Percentiles rank a stretch among this genome's conserved stretches.
Evolutionary conservation across 2,888 invertebrate genomes (phyloP).

Genomic region (Acanthopleura granulata): DNA sequence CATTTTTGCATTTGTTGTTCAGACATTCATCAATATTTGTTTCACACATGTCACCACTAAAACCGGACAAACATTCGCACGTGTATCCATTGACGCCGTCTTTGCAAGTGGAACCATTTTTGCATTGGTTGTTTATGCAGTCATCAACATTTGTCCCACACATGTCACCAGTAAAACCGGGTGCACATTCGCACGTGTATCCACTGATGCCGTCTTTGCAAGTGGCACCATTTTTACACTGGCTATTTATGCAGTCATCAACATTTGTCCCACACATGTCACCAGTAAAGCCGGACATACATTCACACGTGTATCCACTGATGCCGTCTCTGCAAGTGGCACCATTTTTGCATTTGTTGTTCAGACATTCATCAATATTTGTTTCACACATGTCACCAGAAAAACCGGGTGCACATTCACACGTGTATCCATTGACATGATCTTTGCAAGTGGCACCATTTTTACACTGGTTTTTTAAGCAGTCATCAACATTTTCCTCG

Average conservation of each 20-base stretch:
- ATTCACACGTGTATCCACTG: too few species aligned
- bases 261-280: constrained; percentile 76
- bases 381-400: background rate
- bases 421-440: constrained; percentile 31
- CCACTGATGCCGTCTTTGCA: too few species aligned
- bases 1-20: constrained; percentile 45
- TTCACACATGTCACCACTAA: background rate
- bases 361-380: background rate
- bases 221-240: constrained; percentile 18
- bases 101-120: constrained; percentile 19
- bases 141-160: too few species aligned
- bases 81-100: constrained; percentile 13
- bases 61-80: constrained; percentile 13
- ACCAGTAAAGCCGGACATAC: constrained; percentile 74
- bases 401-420: too few species aligned
- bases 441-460: background rate
- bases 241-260: constrained; percentile 61
- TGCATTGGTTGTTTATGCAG: too few species aligned
- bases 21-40: constrained; percentile 46
- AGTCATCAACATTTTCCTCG: constrained; percentile 14
- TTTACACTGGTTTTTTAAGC: constrained; percentile 25
- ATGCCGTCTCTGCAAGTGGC: too few species aligned
- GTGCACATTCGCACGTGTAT: too few species aligned
- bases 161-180: too few species aligned
- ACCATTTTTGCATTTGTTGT: constrained; percentile 21